Evolutionary conservation across 2,113 vertebrate genomes (phyloP).

Genomic region (Heloderma charlesbogerti): DNA sequence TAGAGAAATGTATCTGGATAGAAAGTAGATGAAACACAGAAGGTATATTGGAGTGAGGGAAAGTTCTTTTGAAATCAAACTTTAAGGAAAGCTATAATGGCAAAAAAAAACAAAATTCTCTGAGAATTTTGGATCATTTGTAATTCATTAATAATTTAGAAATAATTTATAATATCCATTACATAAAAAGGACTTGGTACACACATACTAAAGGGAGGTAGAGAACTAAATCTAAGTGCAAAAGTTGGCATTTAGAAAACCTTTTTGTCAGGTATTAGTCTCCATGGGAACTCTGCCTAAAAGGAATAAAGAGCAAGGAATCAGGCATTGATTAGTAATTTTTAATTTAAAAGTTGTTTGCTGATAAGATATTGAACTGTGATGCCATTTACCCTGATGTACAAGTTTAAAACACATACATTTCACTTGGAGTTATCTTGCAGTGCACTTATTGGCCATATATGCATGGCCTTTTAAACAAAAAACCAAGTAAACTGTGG

Average conservation of each 20-base stretch:
- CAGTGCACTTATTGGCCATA: neutral
- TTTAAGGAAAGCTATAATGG: neutral
- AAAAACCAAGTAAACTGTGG: neutral
- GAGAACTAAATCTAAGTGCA: conserved; percentile 28
- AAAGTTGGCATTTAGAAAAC: neutral
- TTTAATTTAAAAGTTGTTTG: conserved; percentile 9
- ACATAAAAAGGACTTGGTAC: neutral
- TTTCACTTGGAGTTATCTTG: neutral
- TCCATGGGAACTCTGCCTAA: conserved; percentile 1
- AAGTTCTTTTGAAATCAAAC: neutral
- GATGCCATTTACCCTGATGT: neutral
- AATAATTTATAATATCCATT: neutral
- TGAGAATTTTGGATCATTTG: neutral
- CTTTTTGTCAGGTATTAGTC: neutral
- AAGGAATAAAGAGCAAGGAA: neutral
- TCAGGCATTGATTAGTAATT: conserved; percentile 17
- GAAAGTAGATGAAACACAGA: neutral
- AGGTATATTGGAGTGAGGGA: neutral
- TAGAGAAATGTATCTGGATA: neutral
- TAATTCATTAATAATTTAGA: conserved; percentile 1
- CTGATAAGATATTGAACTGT: neutral
- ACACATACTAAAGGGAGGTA: neutral
- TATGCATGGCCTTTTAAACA: neutral
- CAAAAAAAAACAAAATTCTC: neutral
- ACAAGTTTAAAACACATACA: neutral